Base-by-base conservation (phyloP, 2,113 vertebrate species). In the Centrocercus urophasianus region DNA sequence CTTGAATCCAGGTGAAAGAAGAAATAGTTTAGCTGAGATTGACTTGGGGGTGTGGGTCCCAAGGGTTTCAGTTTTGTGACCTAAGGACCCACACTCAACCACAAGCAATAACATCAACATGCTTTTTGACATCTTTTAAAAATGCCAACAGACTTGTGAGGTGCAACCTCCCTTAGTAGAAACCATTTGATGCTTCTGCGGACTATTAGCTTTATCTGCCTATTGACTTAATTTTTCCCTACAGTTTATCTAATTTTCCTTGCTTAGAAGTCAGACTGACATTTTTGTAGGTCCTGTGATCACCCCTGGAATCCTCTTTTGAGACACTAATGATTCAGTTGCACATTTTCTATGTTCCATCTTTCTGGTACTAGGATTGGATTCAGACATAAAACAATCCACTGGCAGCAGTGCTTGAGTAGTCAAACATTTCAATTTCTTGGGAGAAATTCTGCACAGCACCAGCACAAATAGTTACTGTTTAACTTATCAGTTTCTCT, bases 1-100 rank as follows among this genome's bases (percentile, higher is more conserved):
- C 91, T 84, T 73, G 73, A 88, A 86, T 86, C 88, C 87, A 86
- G 76, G 83, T 91, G 83, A 95, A 86, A 78, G 76, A 89, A 88
- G 38, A 75, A 94, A 82, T 38, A 93, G 82, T 47, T 91, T 50
- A 14, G 60, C 47, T 34, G 86, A 89, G 34, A 64, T 32, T 89
- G 87, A 84, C 74, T 57, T 32, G 20, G 28, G n/a, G n/a, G 45
- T 54, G 67, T 61, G 76, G 8, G 30, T 80, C 78, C 38, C 72
- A 56, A 60, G 78, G 67, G 72, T 28, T 82, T 77, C 28, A 22
- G 25, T 52, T 54, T 78, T 65, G 43, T 63, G 76, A 6, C 84
- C 48, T 91, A 75, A 90, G 59, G 73, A 85, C 57, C 47, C 34
- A 70, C 5, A 7, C 63, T 90, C 43, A 93, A 60, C 61, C 77